These are phyloP conservation scores for Heteromormyrus szaboi DNA, from an alignment of 2,797 vertebrate species.

Conservation along the genomic window DNA sequence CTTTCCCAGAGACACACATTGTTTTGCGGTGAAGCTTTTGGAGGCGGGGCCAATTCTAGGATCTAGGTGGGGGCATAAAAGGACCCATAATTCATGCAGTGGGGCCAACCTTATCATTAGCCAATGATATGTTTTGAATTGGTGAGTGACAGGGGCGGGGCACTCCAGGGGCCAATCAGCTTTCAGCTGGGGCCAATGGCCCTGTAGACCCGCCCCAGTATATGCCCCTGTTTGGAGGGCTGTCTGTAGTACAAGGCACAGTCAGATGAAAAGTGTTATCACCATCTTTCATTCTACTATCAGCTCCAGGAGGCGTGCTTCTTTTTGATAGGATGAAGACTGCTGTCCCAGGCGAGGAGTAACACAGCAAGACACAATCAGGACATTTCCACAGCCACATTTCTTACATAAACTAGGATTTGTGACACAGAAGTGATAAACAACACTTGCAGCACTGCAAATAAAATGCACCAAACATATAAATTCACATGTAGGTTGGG, in stretches of 20 bases:
- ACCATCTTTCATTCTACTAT: not conserved
- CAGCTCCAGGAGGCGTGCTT: not conserved
- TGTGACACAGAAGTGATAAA: not conserved
- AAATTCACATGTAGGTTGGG: not conserved
- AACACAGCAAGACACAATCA: not conserved
- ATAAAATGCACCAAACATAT: not conserved
- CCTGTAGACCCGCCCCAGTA: not conserved
- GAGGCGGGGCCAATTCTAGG: not conserved
- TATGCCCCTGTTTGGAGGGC: not conserved
- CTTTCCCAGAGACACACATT: not conserved
- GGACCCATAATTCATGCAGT: not conserved
- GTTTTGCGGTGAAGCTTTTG: not conserved
- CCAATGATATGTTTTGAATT: not conserved
- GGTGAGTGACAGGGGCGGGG: not conserved
- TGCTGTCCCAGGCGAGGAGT: not conserved
- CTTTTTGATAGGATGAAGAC: not conserved
- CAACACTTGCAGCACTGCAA: not conserved
- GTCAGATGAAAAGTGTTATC: not conserved
- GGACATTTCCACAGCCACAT: not conserved
- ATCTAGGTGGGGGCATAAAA: not conserved
- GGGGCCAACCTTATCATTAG: not conserved
- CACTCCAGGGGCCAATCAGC: not conserved
- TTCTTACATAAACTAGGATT: not conserved
- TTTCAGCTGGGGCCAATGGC: not conserved
- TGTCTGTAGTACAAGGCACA: not conserved